Evolutionary conservation across 2,797 vertebrate genomes (phyloP).

Genomic region (Sphenopsis melanotis): DNA sequence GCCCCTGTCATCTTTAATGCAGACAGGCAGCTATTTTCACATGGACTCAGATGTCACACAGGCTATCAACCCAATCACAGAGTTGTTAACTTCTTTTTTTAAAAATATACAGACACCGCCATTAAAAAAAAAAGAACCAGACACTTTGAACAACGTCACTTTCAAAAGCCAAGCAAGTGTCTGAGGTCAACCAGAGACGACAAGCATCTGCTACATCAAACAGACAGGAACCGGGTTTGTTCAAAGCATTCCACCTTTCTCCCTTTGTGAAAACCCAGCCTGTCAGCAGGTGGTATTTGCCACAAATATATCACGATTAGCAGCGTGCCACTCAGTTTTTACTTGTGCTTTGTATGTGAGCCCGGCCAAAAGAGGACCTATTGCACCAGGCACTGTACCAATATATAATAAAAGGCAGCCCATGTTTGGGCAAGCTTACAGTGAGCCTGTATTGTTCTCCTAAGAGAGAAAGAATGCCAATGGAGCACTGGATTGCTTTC

Average conservation of each 20-base stretch:
- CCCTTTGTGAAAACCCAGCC: not conserved
- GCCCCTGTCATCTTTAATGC: not conserved
- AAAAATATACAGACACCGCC: not conserved
- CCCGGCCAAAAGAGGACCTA: not conserved
- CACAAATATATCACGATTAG: not conserved
- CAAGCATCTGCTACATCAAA: not conserved
- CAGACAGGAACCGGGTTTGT: not conserved
- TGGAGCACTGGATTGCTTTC: not conserved
- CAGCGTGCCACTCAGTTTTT: not conserved
- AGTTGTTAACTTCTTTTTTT: not conserved
- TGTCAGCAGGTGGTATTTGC: not conserved
- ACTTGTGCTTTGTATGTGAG: not conserved
- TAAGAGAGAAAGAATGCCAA: not conserved
- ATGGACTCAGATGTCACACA: not conserved
- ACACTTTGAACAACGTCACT: not conserved
- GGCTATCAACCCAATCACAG: not conserved
- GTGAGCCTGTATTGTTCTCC: conserved; percentile 12
- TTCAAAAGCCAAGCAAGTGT: not conserved
- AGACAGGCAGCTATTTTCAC: not conserved
- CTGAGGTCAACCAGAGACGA: not conserved
- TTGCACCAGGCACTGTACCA: not conserved
- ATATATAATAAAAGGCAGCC: conserved; percentile 1
- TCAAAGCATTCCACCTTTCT: not conserved
- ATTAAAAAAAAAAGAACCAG: not conserved
- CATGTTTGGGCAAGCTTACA: conserved; percentile 36